phyloP scores from a whole-genome alignment of 2,888 invertebrate genomes.

The Cantharis rustica region DNA sequence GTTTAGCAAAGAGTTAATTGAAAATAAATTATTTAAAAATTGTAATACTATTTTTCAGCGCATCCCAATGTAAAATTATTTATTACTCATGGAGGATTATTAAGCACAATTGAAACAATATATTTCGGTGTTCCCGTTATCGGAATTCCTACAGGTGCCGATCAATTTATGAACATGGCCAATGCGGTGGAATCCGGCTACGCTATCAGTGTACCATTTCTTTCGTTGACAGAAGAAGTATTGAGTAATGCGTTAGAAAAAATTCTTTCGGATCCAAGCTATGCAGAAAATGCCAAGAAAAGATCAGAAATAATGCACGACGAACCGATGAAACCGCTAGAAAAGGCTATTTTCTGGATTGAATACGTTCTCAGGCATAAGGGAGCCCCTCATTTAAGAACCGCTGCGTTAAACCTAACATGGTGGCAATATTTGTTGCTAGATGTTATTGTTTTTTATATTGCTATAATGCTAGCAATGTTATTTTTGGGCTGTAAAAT shows the following conservation, averaged over 20 bases:
- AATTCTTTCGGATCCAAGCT: constrained; percentile 45
- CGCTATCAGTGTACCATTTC: constrained; percentile 50
- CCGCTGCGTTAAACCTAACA: constrained; percentile 37
- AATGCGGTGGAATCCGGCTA: constrained; percentile 54
- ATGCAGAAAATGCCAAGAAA: constrained; percentile 36
- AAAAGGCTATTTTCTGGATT: constrained; percentile 45
- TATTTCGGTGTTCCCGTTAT: constrained; percentile 58
- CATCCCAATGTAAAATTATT: constrained; percentile 57
- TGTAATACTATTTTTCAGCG: constrained; percentile 45
- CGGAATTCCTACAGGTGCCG: constrained; percentile 59
- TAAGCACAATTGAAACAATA: constrained; percentile 57
- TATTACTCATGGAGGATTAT: constrained; percentile 58
- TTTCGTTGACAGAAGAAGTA: constrained; percentile 45
- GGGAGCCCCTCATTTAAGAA: constrained; percentile 44
- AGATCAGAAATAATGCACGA: constrained; percentile 43
- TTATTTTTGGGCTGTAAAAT: neutral
- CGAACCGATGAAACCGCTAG: constrained; percentile 42
- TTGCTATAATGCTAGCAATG: neutral
- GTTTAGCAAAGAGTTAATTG: neutral
- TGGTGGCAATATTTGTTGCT: constrained; percentile 44
- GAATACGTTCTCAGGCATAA: constrained; percentile 45
- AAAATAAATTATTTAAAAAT: neutral
- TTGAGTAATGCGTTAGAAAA: constrained; percentile 42
- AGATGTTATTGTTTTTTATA: constrained; percentile 36
- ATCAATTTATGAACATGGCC: constrained; percentile 59